These are phyloP conservation scores for Pluvialis apricaria DNA, from an alignment of 2,113 vertebrate genomes.

Conservation along the genomic window DNA sequence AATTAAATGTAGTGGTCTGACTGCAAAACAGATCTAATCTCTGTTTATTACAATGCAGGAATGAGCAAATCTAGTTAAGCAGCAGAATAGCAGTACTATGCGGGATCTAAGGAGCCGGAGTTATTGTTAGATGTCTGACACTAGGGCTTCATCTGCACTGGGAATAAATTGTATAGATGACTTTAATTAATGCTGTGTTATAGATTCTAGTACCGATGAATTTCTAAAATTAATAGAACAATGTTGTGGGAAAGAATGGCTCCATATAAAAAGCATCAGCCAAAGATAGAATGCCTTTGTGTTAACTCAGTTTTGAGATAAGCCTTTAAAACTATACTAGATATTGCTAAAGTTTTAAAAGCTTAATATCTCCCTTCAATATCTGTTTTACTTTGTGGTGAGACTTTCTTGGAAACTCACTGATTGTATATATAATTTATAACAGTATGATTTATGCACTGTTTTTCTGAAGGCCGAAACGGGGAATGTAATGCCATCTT, in stretches of 20 bases:
- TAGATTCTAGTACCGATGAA: not conserved
- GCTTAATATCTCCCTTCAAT: not conserved
- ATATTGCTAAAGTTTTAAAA: not conserved
- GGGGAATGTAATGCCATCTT: not conserved
- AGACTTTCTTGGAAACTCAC: not conserved
- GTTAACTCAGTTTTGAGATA: not conserved
- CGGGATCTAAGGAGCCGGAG: not conserved
- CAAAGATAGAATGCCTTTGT: not conserved
- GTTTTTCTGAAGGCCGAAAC: not conserved
- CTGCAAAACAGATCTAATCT: not conserved
- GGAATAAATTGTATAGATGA: not conserved
- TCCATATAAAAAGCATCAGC: not conserved
- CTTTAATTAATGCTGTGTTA: not conserved
- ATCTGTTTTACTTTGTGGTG: not conserved
- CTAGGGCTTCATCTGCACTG: not conserved
- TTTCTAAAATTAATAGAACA: not conserved
- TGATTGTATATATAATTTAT: not conserved
- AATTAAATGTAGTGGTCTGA: slow-evolving; percentile 25
- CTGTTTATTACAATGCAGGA: not conserved
- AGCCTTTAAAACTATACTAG: not conserved
- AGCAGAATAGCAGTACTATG: not conserved
- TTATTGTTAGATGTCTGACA: not conserved
- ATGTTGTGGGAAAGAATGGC: not conserved
- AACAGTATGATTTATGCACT: not conserved
- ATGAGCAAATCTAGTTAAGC: not conserved